Conservation (phyloP, 2,797 vertebrate genomes). For the Chrysocyon brachyurus region DNA sequence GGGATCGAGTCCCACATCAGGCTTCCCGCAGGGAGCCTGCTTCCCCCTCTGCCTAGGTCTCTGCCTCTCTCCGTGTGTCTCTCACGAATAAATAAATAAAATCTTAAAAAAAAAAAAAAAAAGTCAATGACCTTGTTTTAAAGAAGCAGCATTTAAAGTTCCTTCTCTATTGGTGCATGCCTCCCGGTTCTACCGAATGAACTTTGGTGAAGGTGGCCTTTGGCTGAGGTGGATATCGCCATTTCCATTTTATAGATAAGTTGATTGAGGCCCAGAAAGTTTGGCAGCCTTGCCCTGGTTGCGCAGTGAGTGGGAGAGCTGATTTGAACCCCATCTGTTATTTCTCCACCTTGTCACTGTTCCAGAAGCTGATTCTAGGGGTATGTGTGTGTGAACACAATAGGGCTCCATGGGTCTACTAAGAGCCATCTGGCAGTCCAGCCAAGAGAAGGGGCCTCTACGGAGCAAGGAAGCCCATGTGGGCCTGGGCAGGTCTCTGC, state of each 20-base stretch:
- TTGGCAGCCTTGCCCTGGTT: background rate
- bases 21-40: too few species aligned
- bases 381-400: background rate
- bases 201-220: background rate
- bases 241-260: background rate
- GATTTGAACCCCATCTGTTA: background rate
- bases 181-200: background rate
- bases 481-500: too few species aligned
- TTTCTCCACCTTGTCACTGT: background rate
- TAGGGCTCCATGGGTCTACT: background rate
- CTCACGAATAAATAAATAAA: too few species aligned
- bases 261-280: background rate
- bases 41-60: too few species aligned
- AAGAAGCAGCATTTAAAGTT: background rate
- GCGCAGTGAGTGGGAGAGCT: background rate
- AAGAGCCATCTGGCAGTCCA: background rate
- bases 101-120: too few species aligned
- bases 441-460: background rate
- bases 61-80: too few species aligned
- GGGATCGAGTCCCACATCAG: too few species aligned
- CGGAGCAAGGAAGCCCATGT: background rate
- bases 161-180: background rate
- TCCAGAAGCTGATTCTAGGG: background rate
- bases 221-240: background rate
- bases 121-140: background rate